Base-by-base conservation (phyloP, 2,888 invertebrate species). In the Cerastis leucographa region DNA sequence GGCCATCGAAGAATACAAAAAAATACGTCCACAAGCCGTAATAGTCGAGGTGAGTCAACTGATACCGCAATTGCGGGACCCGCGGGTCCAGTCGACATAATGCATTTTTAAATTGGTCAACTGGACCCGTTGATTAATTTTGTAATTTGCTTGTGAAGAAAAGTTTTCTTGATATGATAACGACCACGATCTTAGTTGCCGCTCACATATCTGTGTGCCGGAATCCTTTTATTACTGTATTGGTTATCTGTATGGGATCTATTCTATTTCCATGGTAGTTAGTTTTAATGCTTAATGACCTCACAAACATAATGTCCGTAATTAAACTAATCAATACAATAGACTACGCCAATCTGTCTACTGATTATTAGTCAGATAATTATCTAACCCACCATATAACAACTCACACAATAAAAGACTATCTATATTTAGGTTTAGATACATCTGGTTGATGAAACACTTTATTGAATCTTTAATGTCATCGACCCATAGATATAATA, bases 401-500 rank as follows among this genome's bases (percentile, higher is more conserved):
- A 44, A 71, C 49, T 44, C 35, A n/a, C 35, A 71, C 44, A 77
- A 74, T 66, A 42, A 29, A 19, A 70, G n/a, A 59, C 29, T 42
- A 35, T 29, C 25, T 56, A 71, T 49, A 29, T 56, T 44, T 62
- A 29, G 22, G 17, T 2, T 14, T 29, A 61, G 19, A 40, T 64
- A 72, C 17, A 17, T 46, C 35, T 69, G 49, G 22, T 14, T 49
- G 44, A 74, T 84, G 59, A 76, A 44, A 51, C 62, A 54, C n/a
- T 54, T n/a, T 66, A 84, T 68, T 61, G 51, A 70, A 72, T 71
- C 35, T 40, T 12, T 29, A 12, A 71, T 29, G 85, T 74, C 83
- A 77, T 35, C 4, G 85, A 85, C 83, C 85, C 35, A 35, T 35
- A 35, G 35, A 35, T 35, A 35, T 35, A 35, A 35, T n/a, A n/a